Evolutionary conservation across 2,113 vertebrate genomes (phyloP), one percentile per base, ranked within the genome.

Genomic region (Phrynocephalus versicolor): DNA sequence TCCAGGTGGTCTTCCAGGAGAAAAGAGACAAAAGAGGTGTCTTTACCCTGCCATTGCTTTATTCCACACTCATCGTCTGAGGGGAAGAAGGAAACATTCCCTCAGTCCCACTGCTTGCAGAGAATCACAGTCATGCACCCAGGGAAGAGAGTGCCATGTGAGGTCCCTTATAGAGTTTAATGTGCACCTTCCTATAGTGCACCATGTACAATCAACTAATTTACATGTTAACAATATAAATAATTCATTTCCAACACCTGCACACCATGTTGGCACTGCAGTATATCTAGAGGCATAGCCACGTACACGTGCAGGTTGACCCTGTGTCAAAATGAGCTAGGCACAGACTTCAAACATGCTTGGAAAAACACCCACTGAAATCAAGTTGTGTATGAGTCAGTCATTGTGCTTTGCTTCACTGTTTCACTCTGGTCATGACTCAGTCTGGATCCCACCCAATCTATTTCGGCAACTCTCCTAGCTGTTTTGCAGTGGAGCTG

Each of bases 401-500:
- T 14, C n/a, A 33, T 35, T 3, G n/a, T 35, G 35, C 6, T 14
- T 70, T 70, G 67, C n/a, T 15, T 5, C 12, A 12, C 15, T 33
- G 35, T 15, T 70, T 70, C 5, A 4, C 67, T 70, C 67, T 35
- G 18, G 35, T 30, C 13, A 35, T 15, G n/a, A 70, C 3, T 35
- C n/a, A 70, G 33, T 70, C n/a, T 70, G 67, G 65, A n/a, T 67
- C 9, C 65, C 7, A 67, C 67, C 15, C n/a, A 35, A 70, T 70
- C n/a, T 75, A 65, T 65, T 41, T 21, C 35, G 39, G 27, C 79
- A 67, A 67, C 39, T 1, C 12, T 55, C 19, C 4, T 25, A 55
- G 4, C 35, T 71, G 23, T 60, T 88, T 0, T 82, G 0, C 1
- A 5, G 0, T 1, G 75, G n/a, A 0, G 5, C 4, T 6, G 51